Percentiles rank a stretch among this genome's conserved stretches.
Evolutionary conservation across 2,888 invertebrate species (phyloP).

Genomic region (Pocota personata): DNA sequence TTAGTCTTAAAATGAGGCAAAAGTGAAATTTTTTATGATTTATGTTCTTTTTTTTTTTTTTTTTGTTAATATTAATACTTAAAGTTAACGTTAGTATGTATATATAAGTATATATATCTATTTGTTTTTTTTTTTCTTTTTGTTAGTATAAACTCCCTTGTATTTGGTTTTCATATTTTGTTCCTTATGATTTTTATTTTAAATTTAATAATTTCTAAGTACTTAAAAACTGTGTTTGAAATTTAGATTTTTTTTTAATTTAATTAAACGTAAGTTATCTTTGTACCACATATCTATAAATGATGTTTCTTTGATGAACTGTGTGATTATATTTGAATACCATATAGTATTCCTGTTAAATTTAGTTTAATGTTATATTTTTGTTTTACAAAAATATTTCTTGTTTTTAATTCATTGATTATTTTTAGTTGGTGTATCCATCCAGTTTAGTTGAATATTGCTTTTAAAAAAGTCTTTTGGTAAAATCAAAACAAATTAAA

Average conservation of each 20-base stretch:
- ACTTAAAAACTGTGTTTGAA: constrained; percentile 45
- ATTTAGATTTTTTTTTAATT: constrained; percentile 39
- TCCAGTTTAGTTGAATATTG: constrained; percentile 62
- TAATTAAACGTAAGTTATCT: constrained; percentile 71
- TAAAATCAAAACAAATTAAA: neutral
- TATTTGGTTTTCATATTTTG: constrained; percentile 82
- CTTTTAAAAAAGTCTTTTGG: constrained; percentile 60
- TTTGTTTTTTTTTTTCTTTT: constrained; percentile 76
- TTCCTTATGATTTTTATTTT: constrained; percentile 79
- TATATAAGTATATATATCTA: constrained; percentile 72
- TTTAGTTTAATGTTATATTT: constrained; percentile 59
- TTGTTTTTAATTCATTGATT: constrained; percentile 30
- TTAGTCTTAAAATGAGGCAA: constrained; percentile 75
- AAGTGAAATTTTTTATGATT: constrained; percentile 67
- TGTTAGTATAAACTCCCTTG: constrained; percentile 82
- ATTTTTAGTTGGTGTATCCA: constrained; percentile 52
- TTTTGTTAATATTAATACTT: constrained; percentile 58
- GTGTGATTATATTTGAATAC: constrained; percentile 52
- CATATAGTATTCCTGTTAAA: constrained; percentile 29
- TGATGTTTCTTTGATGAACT: constrained; percentile 72
- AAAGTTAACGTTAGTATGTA: constrained; percentile 69
- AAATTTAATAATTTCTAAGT: constrained; percentile 69
- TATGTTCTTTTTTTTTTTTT: constrained; percentile 71
- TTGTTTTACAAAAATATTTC: constrained; percentile 75
- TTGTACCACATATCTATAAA: constrained; percentile 73